A percentile compares a stretch with the other conserved stretches of the same genome.
These are phyloP conservation scores for Microcebus ravelobensis DNA, from an alignment of 2,113 vertebrate genomes.

Conservation along the genomic window DNA sequence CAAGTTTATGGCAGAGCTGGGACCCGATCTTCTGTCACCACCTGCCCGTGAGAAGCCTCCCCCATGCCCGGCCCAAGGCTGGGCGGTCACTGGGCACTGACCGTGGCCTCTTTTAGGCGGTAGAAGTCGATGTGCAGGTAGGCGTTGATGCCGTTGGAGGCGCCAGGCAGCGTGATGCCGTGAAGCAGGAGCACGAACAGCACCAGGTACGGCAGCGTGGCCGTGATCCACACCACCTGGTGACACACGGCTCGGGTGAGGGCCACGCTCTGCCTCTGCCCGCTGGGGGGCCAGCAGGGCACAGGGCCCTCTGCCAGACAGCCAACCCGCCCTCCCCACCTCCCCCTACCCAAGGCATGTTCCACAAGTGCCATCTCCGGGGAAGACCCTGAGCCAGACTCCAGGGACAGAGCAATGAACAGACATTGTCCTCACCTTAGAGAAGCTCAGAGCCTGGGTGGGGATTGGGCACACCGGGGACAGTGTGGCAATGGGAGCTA, in stretches of 20 bases:
- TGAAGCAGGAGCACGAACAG: conserved; percentile 95
- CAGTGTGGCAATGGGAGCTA: fast-evolving
- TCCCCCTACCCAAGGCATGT: fast-evolving
- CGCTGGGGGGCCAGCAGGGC: fast-evolving
- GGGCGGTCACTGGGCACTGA: conserved; percentile 75
- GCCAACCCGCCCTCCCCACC: not conserved
- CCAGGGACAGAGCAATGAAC: not conserved
- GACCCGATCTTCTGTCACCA: not conserved
- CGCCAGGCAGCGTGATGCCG: conserved; percentile 95
- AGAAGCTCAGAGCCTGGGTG: not conserved
- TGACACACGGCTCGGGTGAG: not conserved
- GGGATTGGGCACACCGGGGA: fast-evolving
- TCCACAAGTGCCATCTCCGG: not conserved
- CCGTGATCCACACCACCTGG: conserved; percentile 99
- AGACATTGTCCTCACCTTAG: not conserved
- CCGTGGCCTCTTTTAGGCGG: conserved; percentile 94
- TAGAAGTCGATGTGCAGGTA: conserved; percentile 96
- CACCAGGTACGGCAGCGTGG: conserved; percentile 97
- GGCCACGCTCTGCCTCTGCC: fast-evolving
- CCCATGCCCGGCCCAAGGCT: fast-evolving
- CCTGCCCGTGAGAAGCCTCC: not conserved
- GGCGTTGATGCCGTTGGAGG: conserved; percentile 93
- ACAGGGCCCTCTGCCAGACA: not conserved
- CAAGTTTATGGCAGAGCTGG: not conserved
- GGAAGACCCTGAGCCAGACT: not conserved